phyloP scores from a whole-genome alignment of 2,888 invertebrate species.

The Dexiosoma caninum region DNA sequence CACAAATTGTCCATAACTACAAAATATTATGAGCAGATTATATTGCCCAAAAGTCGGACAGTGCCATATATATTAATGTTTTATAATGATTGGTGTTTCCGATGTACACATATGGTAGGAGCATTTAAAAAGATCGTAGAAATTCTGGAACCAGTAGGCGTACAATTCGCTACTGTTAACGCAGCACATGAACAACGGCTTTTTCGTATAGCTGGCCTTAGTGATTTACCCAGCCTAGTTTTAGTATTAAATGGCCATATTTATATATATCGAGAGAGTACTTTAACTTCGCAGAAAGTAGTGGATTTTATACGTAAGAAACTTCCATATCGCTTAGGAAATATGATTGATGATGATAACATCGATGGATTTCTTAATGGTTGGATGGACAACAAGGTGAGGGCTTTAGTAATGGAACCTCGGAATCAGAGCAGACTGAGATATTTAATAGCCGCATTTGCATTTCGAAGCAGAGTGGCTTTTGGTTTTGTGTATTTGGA shows the following conservation, averaged over 20 bases:
- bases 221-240: slow-evolving; percentile 88
- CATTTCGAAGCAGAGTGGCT: slow-evolving; percentile 89
- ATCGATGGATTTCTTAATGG: slow-evolving; percentile 89
- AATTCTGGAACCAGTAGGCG: slow-evolving; percentile 90
- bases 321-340: slow-evolving; percentile 89
- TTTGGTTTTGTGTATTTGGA: slow-evolving; percentile 88
- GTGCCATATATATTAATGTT: slow-evolving; percentile 92
- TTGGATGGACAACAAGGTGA: slow-evolving; percentile 94
- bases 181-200: slow-evolving; percentile 89
- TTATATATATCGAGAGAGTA: slow-evolving; percentile 89
- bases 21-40: slow-evolving; percentile 91
- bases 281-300: slow-evolving; percentile 87
- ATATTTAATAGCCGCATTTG: slow-evolving; percentile 92
- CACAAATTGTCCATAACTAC: slow-evolving; percentile 91
- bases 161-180: slow-evolving; percentile 89
- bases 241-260: slow-evolving; percentile 90
- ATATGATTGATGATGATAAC: slow-evolving; percentile 84
- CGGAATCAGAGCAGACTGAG: slow-evolving; percentile 86
- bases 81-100: slow-evolving; percentile 96
- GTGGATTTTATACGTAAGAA: slow-evolving; percentile 92
- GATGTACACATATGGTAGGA: slow-evolving; percentile 92
- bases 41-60: slow-evolving; percentile 89
- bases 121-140: slow-evolving; percentile 91
- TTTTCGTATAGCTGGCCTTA: slow-evolving; percentile 87
- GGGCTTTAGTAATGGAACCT: slow-evolving; percentile 92